Conservation (phyloP, 2,888 invertebrate species). For the Stratiomys singularior region DNA sequence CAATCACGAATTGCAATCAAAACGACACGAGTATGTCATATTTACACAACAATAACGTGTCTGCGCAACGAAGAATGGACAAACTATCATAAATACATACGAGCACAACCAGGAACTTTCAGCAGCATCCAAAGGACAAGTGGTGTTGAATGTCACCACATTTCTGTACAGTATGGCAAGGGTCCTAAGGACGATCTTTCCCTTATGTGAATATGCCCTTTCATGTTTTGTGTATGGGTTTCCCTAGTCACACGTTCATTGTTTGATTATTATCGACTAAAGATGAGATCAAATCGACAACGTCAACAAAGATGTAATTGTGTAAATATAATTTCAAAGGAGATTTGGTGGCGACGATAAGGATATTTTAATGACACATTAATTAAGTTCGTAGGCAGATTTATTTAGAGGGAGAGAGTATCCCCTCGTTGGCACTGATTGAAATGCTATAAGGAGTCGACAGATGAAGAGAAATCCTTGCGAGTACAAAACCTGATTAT, state of each 20-base stretch:
- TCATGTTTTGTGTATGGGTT: too few species aligned
- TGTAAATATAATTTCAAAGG: constrained; percentile 15
- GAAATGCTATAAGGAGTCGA: too few species aligned
- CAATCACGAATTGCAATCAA: constrained; percentile 37
- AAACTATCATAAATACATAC: too few species aligned
- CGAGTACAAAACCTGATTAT: too few species aligned
- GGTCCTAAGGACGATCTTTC: not conserved
- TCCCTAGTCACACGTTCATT: not conserved
- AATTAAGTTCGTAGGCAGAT: constrained; percentile 44
- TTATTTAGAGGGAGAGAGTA: not conserved
- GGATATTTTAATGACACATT: constrained; percentile 49
- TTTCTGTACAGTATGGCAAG: not conserved
- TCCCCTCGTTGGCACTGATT: too few species aligned
- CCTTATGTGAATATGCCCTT: not conserved
- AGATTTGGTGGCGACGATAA: constrained; percentile 40
- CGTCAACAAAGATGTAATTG: constrained; percentile 26
- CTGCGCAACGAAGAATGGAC: constrained; percentile 1
- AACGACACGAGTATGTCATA: constrained; percentile 31
- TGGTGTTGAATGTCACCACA: constrained; percentile 28
- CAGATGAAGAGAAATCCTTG: too few species aligned
- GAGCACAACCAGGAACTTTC: not conserved
- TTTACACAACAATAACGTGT: constrained; percentile 39
- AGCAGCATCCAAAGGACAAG: constrained; percentile 6
- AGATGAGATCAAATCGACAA: constrained; percentile 27
- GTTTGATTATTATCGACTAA: constrained; percentile 31